Base-by-base conservation (phyloP, 1,140 invertebrate genomes). In the Drosophila ercepeae region DNA sequence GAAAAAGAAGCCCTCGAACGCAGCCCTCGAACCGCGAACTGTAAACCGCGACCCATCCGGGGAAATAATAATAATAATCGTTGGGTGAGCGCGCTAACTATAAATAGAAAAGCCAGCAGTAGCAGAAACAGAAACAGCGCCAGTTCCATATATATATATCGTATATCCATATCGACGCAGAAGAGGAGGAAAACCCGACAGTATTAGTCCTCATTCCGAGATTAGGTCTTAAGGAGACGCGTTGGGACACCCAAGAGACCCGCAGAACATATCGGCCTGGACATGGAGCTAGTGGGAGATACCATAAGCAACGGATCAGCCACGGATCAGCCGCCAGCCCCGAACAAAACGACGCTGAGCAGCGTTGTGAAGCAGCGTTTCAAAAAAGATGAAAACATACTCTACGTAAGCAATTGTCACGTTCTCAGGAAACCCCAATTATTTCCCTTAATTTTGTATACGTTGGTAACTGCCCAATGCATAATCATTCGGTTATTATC, bases 281-380 rank as follows among this genome's bases (percentile, higher is more conserved):
- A 34, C 41, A 82, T 84, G 81, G 81, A 79, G 39, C 41, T 55
- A 29, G 55, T 48, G 21, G 52, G 29, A 8, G 55, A 45, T n/a
- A 29, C 13, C 53, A 60, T 53, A 8, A 6, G 52, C 16, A 71
- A 75, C 48, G 73, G 46, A 19, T 13, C 36, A 14, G 13, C 36
- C n/a, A 3, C 44, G 34, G 27, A 25, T 41, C 39, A 54, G n/a
- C 39, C 58, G n/a, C 4, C 7, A 7, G 36, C 6, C 8, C 27
- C 21, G 16, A 36, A 27, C 29, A 46, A 7, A 18, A 36, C 51
- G 1, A 34, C 4, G 19, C 52, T 74, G 53, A n/a, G n/a, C n/a
- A n/a, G 39, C 79, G 7, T 90, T 19, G 81, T 90, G 6, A 88
- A 88, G 60, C 70, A 89, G 49, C 79, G 89, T 5, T 89, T 90